Evolutionary conservation across 2,888 invertebrate genomes (phyloP), one percentile per base, ranked within the genome.

Genomic region (Diadromus collaris): DNA sequence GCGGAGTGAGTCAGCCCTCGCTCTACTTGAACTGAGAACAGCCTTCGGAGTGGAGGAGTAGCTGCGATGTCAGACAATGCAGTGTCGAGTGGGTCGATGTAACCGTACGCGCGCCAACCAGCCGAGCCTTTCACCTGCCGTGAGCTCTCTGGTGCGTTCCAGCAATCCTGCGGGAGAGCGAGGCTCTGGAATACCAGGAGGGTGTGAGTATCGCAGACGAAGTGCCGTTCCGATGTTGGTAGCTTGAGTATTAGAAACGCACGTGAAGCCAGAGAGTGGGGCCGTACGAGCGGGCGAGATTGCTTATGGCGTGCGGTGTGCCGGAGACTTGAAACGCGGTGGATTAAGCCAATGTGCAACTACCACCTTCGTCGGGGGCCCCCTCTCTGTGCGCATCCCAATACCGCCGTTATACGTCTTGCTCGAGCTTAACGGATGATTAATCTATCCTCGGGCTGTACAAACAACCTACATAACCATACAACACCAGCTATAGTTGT

Each of bases 371-470:
- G 44, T 61, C 69, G 19, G 46, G 19, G 63, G 34, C 27, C 2
- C 82, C 56, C 51, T 19, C 46, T 34, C 70, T 68, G 24, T 63
- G 29, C 38, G 41, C 16, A 64, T 72, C 54, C 72, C 68, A 41
- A 29, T 41, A 64, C 48, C 51, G 24, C 21, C 82, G 82, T 82
- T 84, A 84, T 84, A 83, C 86, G 84, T 87, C 87, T 87, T 87
- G 84, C 85, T 79, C 83, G 81, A 83, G 88, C 85, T 88, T 87
- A 88, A 85, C 84, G 86, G 86, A 88, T 88, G 87, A 89, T 89
- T 88, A 88, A 89, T 89, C 88, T 87, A 86, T 88, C 83, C 85
- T 83, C 86, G 82, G 85, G 87, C 85, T 86, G 85, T 81, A 84
- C 87, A 88, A 88, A 87, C 87, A 87, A 86, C 61, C 32, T 38